Conservation (phyloP, 2,888 invertebrate genomes). For the Prosopocoilus inquinatus region DNA sequence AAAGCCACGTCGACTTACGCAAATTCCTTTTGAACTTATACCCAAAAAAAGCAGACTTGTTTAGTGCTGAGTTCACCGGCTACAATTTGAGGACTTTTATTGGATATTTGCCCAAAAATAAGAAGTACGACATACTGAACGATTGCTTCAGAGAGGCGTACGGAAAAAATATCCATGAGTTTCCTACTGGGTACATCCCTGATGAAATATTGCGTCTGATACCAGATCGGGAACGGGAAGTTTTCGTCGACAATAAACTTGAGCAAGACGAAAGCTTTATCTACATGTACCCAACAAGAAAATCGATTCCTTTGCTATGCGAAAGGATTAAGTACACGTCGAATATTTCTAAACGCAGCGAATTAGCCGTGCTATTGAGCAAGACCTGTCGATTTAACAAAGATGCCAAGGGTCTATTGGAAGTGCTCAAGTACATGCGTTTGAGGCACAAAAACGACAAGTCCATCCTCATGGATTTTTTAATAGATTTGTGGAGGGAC, state of each 20-base stretch:
- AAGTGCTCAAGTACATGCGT: constrained; percentile 4
- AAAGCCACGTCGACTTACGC: constrained; percentile 7
- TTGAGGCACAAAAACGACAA: constrained; percentile 11
- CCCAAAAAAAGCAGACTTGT: constrained; percentile 5
- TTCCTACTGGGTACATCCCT: background rate
- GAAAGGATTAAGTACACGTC: constrained; percentile 8
- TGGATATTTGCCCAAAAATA: background rate
- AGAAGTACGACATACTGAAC: constrained; percentile 1
- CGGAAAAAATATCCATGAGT: background rate
- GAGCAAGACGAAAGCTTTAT: constrained; percentile 5
- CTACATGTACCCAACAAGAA: background rate
- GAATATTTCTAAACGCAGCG: background rate
- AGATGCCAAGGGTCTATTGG: background rate
- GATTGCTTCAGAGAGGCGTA: constrained; percentile 8
- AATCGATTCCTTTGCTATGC: constrained; percentile 9
- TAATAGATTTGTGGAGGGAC: constrained; percentile 1
- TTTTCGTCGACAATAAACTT: constrained; percentile 2
- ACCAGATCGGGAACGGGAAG: constrained; percentile 4
- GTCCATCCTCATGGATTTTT: background rate
- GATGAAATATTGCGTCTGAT: constrained; percentile 1
- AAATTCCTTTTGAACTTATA: constrained; percentile 14
- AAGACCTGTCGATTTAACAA: constrained; percentile 4
- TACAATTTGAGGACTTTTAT: background rate
- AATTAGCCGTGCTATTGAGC: background rate
- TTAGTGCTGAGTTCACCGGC: background rate